A percentile compares a stretch with the other conserved stretches of the same genome.
phyloP scores from a whole-genome alignment of 2,797 vertebrate species.

The Fistularia commersonii region DNA sequence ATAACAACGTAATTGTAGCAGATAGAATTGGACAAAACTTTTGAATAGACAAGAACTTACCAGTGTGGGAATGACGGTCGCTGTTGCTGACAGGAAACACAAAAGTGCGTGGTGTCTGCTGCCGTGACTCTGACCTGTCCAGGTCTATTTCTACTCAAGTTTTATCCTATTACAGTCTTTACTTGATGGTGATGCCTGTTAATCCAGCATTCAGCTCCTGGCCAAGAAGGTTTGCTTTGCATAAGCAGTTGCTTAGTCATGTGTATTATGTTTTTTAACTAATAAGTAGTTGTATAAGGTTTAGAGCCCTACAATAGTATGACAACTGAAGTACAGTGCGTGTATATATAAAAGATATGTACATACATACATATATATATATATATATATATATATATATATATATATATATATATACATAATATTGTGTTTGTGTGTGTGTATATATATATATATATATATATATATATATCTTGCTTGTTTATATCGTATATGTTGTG shows the following conservation, averaged over 20 bases:
- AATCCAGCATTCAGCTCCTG: constrained; percentile 61
- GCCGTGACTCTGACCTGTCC: constrained; percentile 35
- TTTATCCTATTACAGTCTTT: constrained; percentile 75
- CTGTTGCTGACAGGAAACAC: constrained; percentile 13
- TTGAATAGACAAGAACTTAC: too few relatives aligned
- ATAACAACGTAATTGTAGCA: too few relatives aligned
- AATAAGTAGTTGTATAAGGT: too few relatives aligned
- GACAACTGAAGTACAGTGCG: too few relatives aligned
- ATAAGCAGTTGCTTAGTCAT: constrained; percentile 30
- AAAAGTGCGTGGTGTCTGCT: constrained; percentile 15
- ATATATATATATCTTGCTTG: background rate
- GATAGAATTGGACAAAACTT: too few relatives aligned
- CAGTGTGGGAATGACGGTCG: constrained; percentile 32
- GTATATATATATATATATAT: background rate
- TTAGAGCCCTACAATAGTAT: too few relatives aligned
- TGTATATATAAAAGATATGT: background rate
- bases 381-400: background rate
- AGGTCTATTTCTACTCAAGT: constrained; percentile 63
- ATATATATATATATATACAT: background rate
- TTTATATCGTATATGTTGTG: background rate
- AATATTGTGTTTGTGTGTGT: too few relatives aligned
- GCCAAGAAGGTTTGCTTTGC: constrained; percentile 26
- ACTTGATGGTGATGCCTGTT: constrained; percentile 44
- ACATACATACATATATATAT: background rate
- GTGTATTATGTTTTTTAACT: too few relatives aligned